phyloP scores from a whole-genome alignment of 2,797 vertebrate species.

The Octomys mimax region DNA sequence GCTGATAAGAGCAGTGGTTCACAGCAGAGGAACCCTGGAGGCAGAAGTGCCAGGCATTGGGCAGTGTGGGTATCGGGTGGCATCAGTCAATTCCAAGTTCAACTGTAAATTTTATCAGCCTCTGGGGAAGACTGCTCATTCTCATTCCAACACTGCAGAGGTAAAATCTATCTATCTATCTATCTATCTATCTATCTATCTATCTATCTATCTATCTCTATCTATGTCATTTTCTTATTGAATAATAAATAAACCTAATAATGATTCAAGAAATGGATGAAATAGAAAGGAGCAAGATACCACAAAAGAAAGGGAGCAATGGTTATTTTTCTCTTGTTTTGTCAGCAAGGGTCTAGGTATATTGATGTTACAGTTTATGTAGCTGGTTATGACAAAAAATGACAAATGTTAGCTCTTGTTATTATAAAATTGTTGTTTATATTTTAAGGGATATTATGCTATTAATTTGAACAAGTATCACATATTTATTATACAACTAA shows the following conservation, averaged over 20 bases:
- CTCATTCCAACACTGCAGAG: not conserved
- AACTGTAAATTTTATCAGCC: not conserved
- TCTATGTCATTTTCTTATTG: not conserved
- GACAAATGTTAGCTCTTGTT: not conserved
- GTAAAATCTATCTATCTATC: not conserved
- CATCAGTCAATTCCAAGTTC: not conserved
- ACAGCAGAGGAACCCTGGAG: not conserved
- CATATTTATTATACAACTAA: not conserved
- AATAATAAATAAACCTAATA: not conserved
- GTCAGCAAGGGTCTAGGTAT: not conserved
- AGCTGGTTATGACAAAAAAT: not conserved
- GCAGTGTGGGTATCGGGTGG: not conserved
- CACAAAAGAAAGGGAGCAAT: not conserved
- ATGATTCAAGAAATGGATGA: not conserved
- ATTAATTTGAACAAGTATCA: not conserved
- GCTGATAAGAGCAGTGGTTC: not conserved
- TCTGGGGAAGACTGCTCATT: not conserved
- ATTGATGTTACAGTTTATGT: not conserved
- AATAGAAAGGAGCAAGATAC: not conserved
- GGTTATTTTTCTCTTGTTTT: not conserved
- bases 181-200: too few relatives aligned
- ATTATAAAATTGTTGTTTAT: not conserved
- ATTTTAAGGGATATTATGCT: not conserved
- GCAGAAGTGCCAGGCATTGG: fast-evolving
- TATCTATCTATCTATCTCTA: too few relatives aligned